Conservation (phyloP, 2,888 invertebrate species). For the Hemithea aestivaria region DNA sequence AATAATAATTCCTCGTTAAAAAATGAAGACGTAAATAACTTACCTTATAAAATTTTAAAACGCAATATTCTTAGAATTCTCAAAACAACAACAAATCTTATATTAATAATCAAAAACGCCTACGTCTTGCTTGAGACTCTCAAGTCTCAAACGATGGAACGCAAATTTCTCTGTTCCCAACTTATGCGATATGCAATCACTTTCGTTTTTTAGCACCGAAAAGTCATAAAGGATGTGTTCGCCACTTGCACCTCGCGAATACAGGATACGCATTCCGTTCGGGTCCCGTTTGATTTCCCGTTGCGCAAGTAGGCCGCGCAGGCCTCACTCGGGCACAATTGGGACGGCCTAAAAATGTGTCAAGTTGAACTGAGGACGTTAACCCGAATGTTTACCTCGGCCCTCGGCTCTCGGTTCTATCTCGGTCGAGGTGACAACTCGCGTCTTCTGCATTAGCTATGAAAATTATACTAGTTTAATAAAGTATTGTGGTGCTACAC, state of each 20-base stretch:
- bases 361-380: conserved; percentile 74
- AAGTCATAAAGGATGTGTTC: background rate
- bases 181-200: background rate
- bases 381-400: conserved; percentile 60
- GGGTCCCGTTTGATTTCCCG: conserved; percentile 44
- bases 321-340: conserved; percentile 70
- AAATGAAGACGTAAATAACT: no score
- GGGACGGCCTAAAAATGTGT: conserved; percentile 74
- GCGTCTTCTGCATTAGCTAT: conserved; percentile 5
- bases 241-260: background rate
- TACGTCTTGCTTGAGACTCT: background rate
- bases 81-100: background rate
- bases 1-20: no score
- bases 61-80: background rate
- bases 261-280: conserved; percentile 18
- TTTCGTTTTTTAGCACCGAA: no score
- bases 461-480: no score
- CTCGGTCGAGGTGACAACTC: conserved; percentile 34
- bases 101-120: background rate
- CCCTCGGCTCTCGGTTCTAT: conserved; percentile 33
- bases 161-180: no score
- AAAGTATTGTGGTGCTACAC: no score
- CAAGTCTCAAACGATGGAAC: no score
- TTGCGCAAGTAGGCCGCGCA: conserved; percentile 61
- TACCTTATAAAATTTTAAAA: no score